Conservation (phyloP, 2,113 vertebrate species). For the Raphicerus campestris region DNA sequence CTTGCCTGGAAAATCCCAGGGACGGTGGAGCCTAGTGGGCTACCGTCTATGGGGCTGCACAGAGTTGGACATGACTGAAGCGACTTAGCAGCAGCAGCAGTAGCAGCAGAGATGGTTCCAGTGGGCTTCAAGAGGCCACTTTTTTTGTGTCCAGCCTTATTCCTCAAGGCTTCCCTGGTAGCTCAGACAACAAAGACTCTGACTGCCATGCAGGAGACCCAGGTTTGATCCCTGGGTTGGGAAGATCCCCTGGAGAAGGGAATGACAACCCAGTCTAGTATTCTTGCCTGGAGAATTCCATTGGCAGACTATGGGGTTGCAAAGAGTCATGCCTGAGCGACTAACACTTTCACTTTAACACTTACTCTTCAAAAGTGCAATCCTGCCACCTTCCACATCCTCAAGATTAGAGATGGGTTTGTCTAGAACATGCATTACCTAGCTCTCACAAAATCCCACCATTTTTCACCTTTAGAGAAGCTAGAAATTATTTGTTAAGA, state of each 20-base stretch:
- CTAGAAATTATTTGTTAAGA: neutral
- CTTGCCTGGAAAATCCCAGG: too few species aligned
- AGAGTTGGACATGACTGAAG: too few species aligned
- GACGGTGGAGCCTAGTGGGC: too few species aligned
- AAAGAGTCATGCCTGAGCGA: neutral
- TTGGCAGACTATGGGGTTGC: neutral
- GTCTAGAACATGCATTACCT: neutral
- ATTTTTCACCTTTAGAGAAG: neutral
- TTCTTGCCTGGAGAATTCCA: neutral
- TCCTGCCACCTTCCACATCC: accelerated
- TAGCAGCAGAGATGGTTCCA: neutral
- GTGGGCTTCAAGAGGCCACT: neutral
- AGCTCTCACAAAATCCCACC: neutral
- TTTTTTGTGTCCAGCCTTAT: neutral
- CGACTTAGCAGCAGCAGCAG: too few species aligned
- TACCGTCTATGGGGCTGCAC: too few species aligned
- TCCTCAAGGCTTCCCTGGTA: neutral
- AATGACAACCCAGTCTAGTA: neutral
- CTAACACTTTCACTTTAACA: neutral
- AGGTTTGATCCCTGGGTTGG: neutral
- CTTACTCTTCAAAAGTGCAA: neutral
- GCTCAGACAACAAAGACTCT: neutral
- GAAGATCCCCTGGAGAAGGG: neutral
- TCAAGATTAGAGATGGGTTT: neutral
- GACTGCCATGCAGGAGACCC: neutral